Evolutionary conservation across 2,113 vertebrate species (phyloP).

Genomic region (Ardeotis arabs): DNA sequence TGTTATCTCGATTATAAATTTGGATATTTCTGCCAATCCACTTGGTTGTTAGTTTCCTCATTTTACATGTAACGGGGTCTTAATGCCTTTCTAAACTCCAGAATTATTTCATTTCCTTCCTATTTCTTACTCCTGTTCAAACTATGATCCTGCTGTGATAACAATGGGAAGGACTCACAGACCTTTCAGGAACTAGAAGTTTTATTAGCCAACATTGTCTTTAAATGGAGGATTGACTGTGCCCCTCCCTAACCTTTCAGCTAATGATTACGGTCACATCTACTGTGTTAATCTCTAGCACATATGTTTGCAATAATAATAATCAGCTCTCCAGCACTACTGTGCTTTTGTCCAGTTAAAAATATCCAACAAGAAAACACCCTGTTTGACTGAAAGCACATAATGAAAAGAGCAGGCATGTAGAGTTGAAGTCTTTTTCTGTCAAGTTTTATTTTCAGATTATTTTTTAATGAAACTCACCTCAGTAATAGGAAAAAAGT

Average conservation of each 20-base stretch:
- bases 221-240: constrained; percentile 20
- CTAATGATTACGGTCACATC: constrained; percentile 38
- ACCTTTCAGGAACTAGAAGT: constrained; percentile 61
- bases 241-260: constrained; percentile 52
- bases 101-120: constrained; percentile 72
- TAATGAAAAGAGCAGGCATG: background rate
- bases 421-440: background rate
- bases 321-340: constrained; percentile 48
- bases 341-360: constrained; percentile 40
- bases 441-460: constrained; percentile 8
- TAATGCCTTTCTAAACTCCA: constrained; percentile 37
- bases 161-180: constrained; percentile 53
- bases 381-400: background rate
- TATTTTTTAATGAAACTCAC: constrained; percentile 41
- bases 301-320: constrained; percentile 3
- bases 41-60: constrained; percentile 45
- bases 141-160: constrained; percentile 38
- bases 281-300: constrained; percentile 1
- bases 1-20: background rate
- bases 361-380: constrained; percentile 36
- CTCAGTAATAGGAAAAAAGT: constrained; percentile 16
- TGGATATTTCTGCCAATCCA: background rate
- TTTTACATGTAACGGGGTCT: constrained; percentile 38
- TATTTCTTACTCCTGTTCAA: constrained; percentile 55
- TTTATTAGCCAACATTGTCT: constrained; percentile 61